A percentile compares a stretch with the other conserved stretches of the same genome.
Evolutionary conservation across 2,797 vertebrate genomes (phyloP).

Genomic region (Neoniphon sammara): DNA sequence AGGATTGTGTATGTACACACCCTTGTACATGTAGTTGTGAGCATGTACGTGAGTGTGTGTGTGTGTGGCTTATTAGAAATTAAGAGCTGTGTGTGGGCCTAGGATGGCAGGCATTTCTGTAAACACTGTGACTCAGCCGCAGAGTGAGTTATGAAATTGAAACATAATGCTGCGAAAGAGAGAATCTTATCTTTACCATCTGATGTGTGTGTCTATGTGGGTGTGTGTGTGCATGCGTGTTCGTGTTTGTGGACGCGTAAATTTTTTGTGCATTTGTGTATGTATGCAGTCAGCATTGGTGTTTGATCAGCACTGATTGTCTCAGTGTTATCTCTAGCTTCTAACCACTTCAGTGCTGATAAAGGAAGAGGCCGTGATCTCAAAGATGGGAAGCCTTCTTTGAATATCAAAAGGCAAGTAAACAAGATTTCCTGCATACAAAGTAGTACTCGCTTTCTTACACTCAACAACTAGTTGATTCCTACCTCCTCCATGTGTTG

Average conservation of each 20-base stretch:
- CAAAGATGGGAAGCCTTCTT: conserved; percentile 34
- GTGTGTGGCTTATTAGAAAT: conserved; percentile 55
- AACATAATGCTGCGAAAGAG: conserved; percentile 64
- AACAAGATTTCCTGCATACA: conserved; percentile 42
- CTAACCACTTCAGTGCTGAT: conserved; percentile 49
- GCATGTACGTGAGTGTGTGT: conserved; percentile 9
- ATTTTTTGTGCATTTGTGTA: conserved; percentile 36
- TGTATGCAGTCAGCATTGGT: conserved; percentile 27
- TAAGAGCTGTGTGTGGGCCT: conserved; percentile 64
- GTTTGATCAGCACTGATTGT: conserved; percentile 44
- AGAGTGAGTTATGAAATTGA: conserved; percentile 68
- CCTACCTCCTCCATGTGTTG: conserved; percentile 19
- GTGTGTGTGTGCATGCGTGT: conserved; percentile 7
- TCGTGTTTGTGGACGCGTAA: conserved; percentile 1
- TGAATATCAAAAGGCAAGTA: conserved; percentile 55
- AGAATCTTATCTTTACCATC: conserved; percentile 54
- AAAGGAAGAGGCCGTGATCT: conserved; percentile 39
- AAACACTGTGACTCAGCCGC: conserved; percentile 76
- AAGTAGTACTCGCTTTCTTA: conserved; percentile 1
- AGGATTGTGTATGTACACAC: conserved; percentile 3
- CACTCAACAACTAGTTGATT: not conserved
- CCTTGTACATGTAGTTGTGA: conserved; percentile 32
- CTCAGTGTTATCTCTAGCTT: conserved; percentile 58
- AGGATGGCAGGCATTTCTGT: conserved; percentile 53
- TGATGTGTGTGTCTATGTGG: conserved; percentile 39